A percentile compares a stretch with the other conserved stretches of the same genome.
These are phyloP conservation scores for Monomorium pharaonis DNA, from an alignment of 1,140 invertebrate species.

Conservation along the genomic window DNA sequence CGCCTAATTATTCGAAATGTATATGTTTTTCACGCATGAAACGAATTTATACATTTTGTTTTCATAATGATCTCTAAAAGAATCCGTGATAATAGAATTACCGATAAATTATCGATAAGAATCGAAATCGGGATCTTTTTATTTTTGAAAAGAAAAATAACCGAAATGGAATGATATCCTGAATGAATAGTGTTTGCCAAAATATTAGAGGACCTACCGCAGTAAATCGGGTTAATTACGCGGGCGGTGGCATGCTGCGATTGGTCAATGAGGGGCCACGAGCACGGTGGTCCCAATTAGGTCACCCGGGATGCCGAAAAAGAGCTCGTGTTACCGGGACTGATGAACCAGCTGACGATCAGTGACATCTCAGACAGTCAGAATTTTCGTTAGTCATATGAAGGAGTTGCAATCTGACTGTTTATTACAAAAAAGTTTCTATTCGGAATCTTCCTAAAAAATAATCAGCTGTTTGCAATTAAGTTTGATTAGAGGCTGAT, in stretches of 20 bases:
- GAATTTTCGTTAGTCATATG: constrained; percentile 40
- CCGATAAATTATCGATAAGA: neutral
- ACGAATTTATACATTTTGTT: neutral
- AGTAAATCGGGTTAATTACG: constrained; percentile 73
- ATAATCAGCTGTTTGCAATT: neutral
- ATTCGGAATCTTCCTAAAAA: neutral
- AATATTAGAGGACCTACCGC: constrained; percentile 68
- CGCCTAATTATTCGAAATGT: neutral
- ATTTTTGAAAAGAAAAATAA: neutral
- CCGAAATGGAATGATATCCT: neutral
- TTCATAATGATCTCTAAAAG: neutral
- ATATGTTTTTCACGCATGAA: neutral
- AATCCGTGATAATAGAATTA: no score
- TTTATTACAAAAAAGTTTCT: neutral
- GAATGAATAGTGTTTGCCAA: constrained; percentile 27
- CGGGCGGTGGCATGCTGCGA: constrained; percentile 38
- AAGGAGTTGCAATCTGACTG: neutral
- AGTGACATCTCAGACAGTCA: neutral
- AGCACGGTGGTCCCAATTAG: constrained; percentile 79
- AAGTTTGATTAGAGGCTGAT: neutral
- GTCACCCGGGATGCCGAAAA: constrained; percentile 72
- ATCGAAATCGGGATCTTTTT: neutral
- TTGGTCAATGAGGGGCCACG: constrained; percentile 61
- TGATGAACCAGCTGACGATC: constrained; percentile 58
- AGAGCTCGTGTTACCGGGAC: constrained; percentile 72